Base-by-base conservation (phyloP, 2,797 vertebrate genomes). In the Sarcophilus harrisii region DNA sequence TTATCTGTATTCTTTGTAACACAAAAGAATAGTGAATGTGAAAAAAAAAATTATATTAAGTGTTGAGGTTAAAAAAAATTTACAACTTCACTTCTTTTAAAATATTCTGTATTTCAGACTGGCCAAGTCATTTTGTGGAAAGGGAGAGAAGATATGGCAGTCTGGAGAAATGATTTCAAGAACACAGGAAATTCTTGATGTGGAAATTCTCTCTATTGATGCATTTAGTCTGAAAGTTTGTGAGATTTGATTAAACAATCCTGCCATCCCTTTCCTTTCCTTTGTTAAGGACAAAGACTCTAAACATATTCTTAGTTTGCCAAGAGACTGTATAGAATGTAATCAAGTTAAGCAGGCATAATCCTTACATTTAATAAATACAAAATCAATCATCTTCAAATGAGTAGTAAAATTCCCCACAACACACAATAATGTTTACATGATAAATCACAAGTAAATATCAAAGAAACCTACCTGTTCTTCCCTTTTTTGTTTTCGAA, bases 401-500 rank as follows among this genome's bases (percentile, higher is more conserved):
- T 92, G 55, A 96, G 91, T 52, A 60, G 94, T 52, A 54, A 62
- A 58, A 91, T 28, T 95, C 96, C 9, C 58, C 38, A 90, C 96
- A 90, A 95, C 52, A 27, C 89, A 13, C 21, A 45, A 90, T 38
- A 45, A 90, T 38, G 28, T 59, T 58, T 92, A 91, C 52, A 29
- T 58, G 54, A 59, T 57, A 96, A 95, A 91, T 55, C 45, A 95
- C 27, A 94, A 91, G 52, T 90, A 95, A 95, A 89, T 59, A 93
- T 95, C 96, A 92, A 94, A 95, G 62, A 96, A 4, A 93, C 97
- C 95, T 95, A 99, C 99, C 98, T 99, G 99, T 95, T 99, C 99
- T 98, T 99, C 99, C 96, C 99, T 99, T 94, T 99, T 99, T 97
- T 99, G 99, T 98, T 99, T 99, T 94, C 99, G 99, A 62, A 99